phyloP scores from a whole-genome alignment of 64 coral and sea anemone species.

The Astreopora myriophthalma region DNA sequence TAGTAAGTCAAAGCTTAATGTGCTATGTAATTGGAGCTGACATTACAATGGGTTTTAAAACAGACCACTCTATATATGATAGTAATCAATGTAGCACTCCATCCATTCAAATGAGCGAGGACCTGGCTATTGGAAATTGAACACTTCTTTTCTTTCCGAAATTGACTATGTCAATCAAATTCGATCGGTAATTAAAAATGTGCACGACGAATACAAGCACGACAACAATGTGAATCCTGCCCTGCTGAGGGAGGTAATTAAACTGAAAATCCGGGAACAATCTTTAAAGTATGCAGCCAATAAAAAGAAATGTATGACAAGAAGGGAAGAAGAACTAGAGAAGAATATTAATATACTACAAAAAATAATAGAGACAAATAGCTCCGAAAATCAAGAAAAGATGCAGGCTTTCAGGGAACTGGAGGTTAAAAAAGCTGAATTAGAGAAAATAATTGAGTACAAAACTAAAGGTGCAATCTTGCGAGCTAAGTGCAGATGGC shows the following conservation, averaged over 20 bases:
- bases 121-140: conserved; percentile 7
- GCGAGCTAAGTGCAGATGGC: too few species aligned
- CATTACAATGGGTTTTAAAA: conserved; percentile 6
- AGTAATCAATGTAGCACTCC: not conserved
- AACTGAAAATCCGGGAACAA: conserved; percentile 4
- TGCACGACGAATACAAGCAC: too few species aligned
- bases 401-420: too few species aligned
- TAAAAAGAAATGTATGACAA: not conserved
- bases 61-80: not conserved
- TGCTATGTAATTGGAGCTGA: not conserved
- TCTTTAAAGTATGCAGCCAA: not conserved
- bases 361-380: too few species aligned
- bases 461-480: too few species aligned
- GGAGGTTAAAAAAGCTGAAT: too few species aligned
- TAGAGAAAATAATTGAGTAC: too few species aligned
- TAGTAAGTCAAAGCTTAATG: conserved; percentile 19
- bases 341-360: too few species aligned
- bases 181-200: not conserved
- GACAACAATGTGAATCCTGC: not conserved
- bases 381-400: too few species aligned
- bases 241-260: not conserved
- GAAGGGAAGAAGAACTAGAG: not conserved
- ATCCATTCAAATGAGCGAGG: not conserved
- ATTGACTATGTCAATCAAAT: not conserved
- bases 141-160: conserved; percentile 1